Base-by-base conservation (phyloP, 2,113 vertebrate genomes). In the Ailuropoda melanoleuca region DNA sequence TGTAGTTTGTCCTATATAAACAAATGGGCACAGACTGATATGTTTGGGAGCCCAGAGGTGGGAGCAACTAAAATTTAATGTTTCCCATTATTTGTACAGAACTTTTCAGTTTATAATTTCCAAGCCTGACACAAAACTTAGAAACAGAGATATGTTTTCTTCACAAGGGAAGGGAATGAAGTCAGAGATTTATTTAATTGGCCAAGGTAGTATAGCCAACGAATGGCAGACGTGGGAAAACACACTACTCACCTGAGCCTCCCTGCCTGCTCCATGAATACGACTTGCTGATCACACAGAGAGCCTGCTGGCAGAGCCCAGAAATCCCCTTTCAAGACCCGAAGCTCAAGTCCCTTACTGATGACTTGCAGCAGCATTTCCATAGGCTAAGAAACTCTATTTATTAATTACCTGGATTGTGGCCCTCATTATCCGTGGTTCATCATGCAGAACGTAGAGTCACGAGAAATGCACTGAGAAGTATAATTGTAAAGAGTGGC, bases 21-120 rank as follows among this genome's bases (percentile, higher is more conserved):
- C n/a, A 74, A 77, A 81, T 31, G 21, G 66, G 18, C 48, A 68
- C 78, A 75, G 29, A 34, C 4, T 56, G 34, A 70, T 43, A 46
- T 13, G 29, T 64, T 34, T 66, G 46, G 82, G 60, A 75, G 14
- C 11, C 29, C 24, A 66, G n/a, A 81, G 78, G 78, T 34, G 39
- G 31, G 66, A 62, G 0, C 19, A 60, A 43, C 18, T 64, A n/a
- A 93, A 91, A 82, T 56, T 46, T 3, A 91, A 68, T 3, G 3
- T 3, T 50, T 48, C 21, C 37, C 26, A 37, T 13, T 37, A 85
- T 48, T 68, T 34, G 23, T 34, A 18, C 3, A 60, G 34, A 94
- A 72, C 14, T 90, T 93, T 86, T 43, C 13, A 68, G 56, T 77
- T 84, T 85, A 84, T 53, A 58, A 46, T 80, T 75, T 37, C n/a